phyloP scores from a whole-genome alignment of 2,113 vertebrate genomes.

The Psammodynastes pulverulentus region DNA sequence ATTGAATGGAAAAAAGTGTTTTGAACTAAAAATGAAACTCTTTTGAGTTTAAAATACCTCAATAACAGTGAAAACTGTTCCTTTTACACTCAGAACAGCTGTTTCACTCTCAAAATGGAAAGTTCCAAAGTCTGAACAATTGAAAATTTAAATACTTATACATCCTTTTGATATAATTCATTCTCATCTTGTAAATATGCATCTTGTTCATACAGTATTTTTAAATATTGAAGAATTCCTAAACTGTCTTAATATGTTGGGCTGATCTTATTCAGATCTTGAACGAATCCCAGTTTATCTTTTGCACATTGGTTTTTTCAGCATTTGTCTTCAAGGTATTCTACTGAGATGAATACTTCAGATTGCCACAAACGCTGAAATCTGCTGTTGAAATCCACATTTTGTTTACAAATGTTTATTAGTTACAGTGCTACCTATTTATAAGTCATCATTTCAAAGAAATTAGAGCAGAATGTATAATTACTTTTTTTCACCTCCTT shows the following conservation, averaged over 20 bases:
- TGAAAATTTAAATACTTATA: not conserved
- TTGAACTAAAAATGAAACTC: not conserved
- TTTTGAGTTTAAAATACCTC: not conserved
- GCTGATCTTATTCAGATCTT: slow-evolving; percentile 40
- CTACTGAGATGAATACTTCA: not conserved
- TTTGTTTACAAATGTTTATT: not conserved
- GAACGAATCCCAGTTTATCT: not conserved
- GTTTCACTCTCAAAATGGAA: not conserved
- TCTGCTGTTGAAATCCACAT: slow-evolving; percentile 43
- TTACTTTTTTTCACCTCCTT: not conserved
- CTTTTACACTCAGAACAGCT: not conserved
- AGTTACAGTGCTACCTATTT: not conserved
- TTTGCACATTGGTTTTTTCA: not conserved
- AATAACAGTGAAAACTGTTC: not conserved
- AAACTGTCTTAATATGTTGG: slow-evolving; percentile 55
- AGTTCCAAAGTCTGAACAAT: not conserved
- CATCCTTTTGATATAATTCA: not conserved
- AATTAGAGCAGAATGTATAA: not conserved
- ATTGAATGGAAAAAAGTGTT: not conserved
- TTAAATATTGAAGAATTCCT: not conserved
- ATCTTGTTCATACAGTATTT: not conserved
- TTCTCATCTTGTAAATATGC: not conserved
- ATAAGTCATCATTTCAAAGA: not conserved
- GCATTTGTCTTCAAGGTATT: not conserved
- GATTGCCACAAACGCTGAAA: slow-evolving; percentile 23